Evolutionary conservation across 2,113 vertebrate species (phyloP), one percentile per base, ranked within the genome.

Genomic region (Salminus brasiliensis): DNA sequence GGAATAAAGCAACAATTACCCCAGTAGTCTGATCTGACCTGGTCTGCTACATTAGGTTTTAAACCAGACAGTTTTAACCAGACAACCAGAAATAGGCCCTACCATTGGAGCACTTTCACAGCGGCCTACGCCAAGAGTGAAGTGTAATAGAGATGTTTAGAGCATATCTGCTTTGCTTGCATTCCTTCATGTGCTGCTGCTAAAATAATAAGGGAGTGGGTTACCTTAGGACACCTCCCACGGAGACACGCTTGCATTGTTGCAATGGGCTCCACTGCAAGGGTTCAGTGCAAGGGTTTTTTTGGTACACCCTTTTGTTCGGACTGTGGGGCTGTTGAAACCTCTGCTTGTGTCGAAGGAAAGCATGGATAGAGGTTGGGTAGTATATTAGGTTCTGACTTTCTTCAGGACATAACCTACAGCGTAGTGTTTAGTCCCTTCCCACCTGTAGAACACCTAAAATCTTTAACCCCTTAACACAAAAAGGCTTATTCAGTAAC

Each of bases 141-240:
- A 82, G 85, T 83, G 89, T 86, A 89, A 90, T 80, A 73, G 88
- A 90, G 85, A 89, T 90, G 88, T 90, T 89, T 88, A 85, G 80
- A 87, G 86, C 81, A 82, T 81, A 80, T 90, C 85, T 87, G 87
- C 88, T 85, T 84, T 69, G 84, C 85, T 89, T 84, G 83, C 88
- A 90, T 92, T 92, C 89, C 86, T 90, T 83, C 86, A 82, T 85
- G 85, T 84, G 84, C 85, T 81, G 85, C 89, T 91, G 90, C 80
- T 91, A 89, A 89, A 92, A 91, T 89, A 93, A 93, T 90, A 92
- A 87, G 86, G 80, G 84, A 78, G 82, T 76, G 81, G 90, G 91
- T 93, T 92, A 92, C 87, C 78, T 91, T 84, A 91, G 89, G 91
- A 89, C 87, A 84, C 69, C 87, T 82, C 80, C 84, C 80, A 83